Evolutionary conservation across 2,888 invertebrate genomes (phyloP).

Genomic region (Cordilura impudica): DNA sequence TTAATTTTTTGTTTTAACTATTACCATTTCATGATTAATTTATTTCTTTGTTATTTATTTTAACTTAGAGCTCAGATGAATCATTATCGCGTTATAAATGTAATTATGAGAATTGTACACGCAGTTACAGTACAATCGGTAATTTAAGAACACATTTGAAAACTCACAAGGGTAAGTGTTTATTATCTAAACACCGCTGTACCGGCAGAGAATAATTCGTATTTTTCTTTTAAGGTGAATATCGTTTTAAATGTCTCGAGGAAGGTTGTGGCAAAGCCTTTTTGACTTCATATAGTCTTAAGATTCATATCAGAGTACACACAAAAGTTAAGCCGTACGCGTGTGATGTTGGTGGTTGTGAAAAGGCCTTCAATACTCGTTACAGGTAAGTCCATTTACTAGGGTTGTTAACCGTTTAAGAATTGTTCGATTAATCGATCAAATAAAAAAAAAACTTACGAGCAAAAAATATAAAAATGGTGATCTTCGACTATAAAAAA

Average conservation of each 20-base stretch:
- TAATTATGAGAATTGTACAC: constrained; percentile 91
- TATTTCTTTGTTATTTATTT: neutral
- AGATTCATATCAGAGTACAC: constrained; percentile 95
- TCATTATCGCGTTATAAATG: constrained; percentile 86
- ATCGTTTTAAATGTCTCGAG: constrained; percentile 93
- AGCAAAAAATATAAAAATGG: no score
- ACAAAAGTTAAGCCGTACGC: constrained; percentile 95
- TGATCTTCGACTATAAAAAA: no score
- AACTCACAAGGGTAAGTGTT: constrained; percentile 90
- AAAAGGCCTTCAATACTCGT: constrained; percentile 95
- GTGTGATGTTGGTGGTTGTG: constrained; percentile 89
- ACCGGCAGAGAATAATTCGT: neutral
- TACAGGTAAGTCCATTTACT: constrained; percentile 83
- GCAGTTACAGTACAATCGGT: constrained; percentile 95
- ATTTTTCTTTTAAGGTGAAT: constrained; percentile 85
- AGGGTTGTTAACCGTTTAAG: no score
- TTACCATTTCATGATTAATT: neutral
- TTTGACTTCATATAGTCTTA: constrained; percentile 95
- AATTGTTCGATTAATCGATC: no score
- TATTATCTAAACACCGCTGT: neutral
- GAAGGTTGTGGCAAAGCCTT: constrained; percentile 94
- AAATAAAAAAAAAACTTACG: no score
- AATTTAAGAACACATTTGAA: constrained; percentile 97
- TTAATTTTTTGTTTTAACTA: neutral
- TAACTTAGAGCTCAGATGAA: constrained; percentile 73